Evolutionary conservation across 2,113 vertebrate genomes (phyloP).

Genomic region (Tylochromis polylepis): DNA sequence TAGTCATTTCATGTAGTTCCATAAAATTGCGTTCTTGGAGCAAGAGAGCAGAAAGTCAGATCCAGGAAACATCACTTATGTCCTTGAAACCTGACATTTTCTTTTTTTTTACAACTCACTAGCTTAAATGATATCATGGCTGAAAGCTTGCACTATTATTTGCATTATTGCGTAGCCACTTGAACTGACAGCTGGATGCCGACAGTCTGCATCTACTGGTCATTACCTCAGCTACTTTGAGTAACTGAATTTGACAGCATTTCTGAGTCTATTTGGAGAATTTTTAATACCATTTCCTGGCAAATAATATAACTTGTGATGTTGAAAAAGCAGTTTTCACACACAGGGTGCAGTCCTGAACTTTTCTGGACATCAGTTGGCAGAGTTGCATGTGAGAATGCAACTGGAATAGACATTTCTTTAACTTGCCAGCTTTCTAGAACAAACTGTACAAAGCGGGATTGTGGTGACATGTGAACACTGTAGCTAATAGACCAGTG

Average conservation of each 20-base stretch:
- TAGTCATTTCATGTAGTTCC: not conserved
- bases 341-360: not conserved
- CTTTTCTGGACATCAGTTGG: not conserved
- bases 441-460: accelerated
- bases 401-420: not conserved
- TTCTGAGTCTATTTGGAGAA: not conserved
- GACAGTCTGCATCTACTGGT: not conserved
- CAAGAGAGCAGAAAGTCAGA: not conserved
- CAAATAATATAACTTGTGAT: accelerated
- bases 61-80: not conserved
- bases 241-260: not conserved
- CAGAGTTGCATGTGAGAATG: not conserved
- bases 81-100: not conserved
- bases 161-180: not conserved
- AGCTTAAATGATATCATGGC: not conserved
- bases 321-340: not conserved
- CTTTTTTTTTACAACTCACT: not conserved
- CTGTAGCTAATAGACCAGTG: not conserved
- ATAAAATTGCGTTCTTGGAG: not conserved
- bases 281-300: not conserved
- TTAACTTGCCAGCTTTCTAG: not conserved
- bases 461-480: not conserved
- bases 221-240: not conserved
- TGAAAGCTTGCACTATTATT: not conserved
- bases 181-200: not conserved